Base-by-base conservation (phyloP, 2,888 invertebrate genomes). In the Bhutanitis thaidina region DNA sequence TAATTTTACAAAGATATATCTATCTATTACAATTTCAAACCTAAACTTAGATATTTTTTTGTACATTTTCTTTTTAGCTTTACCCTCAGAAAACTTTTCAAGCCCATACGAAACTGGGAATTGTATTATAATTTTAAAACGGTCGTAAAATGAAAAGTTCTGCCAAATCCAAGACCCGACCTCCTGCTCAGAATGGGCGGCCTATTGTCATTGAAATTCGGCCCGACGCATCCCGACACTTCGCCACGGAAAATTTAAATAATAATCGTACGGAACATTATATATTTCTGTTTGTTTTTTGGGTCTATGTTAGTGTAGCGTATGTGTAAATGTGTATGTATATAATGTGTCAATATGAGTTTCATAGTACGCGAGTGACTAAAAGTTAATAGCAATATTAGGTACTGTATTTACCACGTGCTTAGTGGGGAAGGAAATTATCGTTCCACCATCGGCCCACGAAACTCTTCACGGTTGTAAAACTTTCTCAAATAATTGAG, bases 131-230 rank as follows among this genome's bases (percentile, higher is more conserved):
- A 50, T 39, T 35, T 37, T 43, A 25, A 51, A 53, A 44, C 39
- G 20, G 43, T 55, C 48, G 43, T 48, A 54, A 54, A 54, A 50
- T 43, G 43, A 29, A 54, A 50, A 54, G 36, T 45, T 51, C 46
- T 29, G 49, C 43, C 46, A 50, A 48, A 48, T 32, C 45, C 45
- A 51, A 40, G 41, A 43, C 13, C 44, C 45, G 40, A 40, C 53
- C 53, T 51, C 46, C 20, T 45, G 43, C 27, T 53, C 8, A 9
- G 43, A 32, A 14, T 37, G 32, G 32, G 52, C 49, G 54, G 52
- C 43, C 57, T 37, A 83, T 87, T 87, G 84, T 87, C 71, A 87
- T 86, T 82, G 69, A 83, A 84, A 85, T 86, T 51, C 10, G 16
- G 58, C 59, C 62, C 66, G 72, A 71, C 73, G 64, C 69, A 71